A percentile compares a stretch with the other conserved stretches of the same genome.
Conservation (phyloP, 2,113 vertebrate species). For the Choloepus hoffmanni region DNA sequence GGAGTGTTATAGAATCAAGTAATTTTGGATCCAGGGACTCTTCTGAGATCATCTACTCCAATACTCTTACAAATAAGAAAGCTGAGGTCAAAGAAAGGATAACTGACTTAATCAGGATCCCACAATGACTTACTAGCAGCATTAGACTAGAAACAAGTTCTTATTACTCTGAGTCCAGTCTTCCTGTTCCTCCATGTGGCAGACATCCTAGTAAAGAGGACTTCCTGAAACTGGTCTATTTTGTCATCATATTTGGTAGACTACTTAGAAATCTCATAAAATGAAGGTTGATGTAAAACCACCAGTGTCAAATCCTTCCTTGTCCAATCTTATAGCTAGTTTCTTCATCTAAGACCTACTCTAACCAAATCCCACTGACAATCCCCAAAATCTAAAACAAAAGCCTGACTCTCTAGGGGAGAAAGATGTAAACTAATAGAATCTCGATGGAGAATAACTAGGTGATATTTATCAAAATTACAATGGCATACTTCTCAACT, state of each 20-base stretch:
- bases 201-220: slow-evolving; percentile 1
- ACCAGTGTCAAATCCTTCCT: slow-evolving; percentile 22
- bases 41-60: slow-evolving; percentile 60
- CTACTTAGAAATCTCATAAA: slow-evolving; percentile 67
- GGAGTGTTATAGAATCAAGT: slow-evolving; percentile 22
- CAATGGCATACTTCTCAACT: neutral
- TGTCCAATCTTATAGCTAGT: slow-evolving; percentile 5
- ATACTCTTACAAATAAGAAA: slow-evolving; percentile 57
- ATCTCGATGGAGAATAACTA: neutral
- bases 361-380: slow-evolving; percentile 27
- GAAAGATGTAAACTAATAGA: neutral
- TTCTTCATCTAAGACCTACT: slow-evolving; percentile 5
- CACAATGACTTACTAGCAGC: neutral
- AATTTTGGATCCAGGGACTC: slow-evolving; percentile 55
- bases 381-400: slow-evolving; percentile 19
- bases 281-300: slow-evolving; percentile 31
- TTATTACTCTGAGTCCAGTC: neutral
- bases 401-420: neutral
- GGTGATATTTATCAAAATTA: slow-evolving; percentile 4
- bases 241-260: slow-evolving; percentile 59
- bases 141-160: slow-evolving; percentile 3
- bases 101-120: slow-evolving; percentile 35
- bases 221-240: neutral
- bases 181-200: slow-evolving; percentile 5
- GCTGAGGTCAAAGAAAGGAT: slow-evolving; percentile 59